These are phyloP conservation scores for Mya arenaria DNA, from an alignment of 1,140 invertebrate species.

Conservation along the genomic window DNA sequence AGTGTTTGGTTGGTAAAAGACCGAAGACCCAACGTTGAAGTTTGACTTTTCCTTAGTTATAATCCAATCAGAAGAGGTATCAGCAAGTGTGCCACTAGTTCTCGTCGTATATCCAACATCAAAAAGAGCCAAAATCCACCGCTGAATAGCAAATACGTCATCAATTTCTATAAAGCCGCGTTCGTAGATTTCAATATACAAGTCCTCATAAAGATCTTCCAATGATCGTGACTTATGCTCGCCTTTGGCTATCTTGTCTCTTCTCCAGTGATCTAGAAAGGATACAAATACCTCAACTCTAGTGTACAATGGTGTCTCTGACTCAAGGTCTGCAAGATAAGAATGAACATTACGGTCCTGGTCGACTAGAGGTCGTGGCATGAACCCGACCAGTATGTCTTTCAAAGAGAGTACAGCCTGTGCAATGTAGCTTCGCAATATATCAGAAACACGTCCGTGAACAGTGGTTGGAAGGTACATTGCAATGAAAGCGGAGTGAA, in stretches of 20 bases:
- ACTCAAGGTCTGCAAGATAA: slow-evolving; percentile 17
- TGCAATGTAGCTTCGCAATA: slow-evolving; percentile 54
- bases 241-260: background rate
- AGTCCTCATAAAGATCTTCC: slow-evolving; percentile 1
- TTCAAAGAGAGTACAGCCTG: slow-evolving; percentile 8
- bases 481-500: slow-evolving; percentile 6
- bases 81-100: too few relatives aligned
- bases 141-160: slow-evolving; percentile 5
- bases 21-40: too few relatives aligned
- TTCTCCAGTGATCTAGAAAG: background rate
- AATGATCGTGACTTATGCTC: slow-evolving; percentile 1
- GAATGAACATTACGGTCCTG: slow-evolving; percentile 47
- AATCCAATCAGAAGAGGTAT: too few relatives aligned
- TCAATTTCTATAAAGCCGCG: slow-evolving; percentile 12
- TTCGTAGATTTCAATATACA: slow-evolving; percentile 4
- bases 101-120: too few relatives aligned
- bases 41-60: too few relatives aligned
- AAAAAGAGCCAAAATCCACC: background rate
- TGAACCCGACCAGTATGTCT: slow-evolving; percentile 20
- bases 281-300: background rate
- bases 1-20: too few relatives aligned
- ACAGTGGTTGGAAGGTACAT: slow-evolving; percentile 38
- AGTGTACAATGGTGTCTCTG: background rate
- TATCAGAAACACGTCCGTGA: slow-evolving; percentile 47
- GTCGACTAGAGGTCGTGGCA: slow-evolving; percentile 12